Conservation (phyloP, 2,888 invertebrate species). For the Leptogaster cylindrica region DNA sequence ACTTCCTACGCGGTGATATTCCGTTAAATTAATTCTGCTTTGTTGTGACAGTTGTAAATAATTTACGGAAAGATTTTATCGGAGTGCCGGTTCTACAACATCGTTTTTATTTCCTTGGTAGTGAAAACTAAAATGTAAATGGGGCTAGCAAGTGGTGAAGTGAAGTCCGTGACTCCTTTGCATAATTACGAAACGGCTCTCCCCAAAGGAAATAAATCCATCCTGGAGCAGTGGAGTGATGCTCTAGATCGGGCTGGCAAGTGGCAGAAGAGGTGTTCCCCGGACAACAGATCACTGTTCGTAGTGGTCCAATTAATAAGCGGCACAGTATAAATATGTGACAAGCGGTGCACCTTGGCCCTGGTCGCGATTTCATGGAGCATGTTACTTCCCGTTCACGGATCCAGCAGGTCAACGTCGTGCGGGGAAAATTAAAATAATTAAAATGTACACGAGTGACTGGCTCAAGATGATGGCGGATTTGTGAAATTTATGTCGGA, state of each 20-base stretch:
- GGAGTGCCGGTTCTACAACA: neutral
- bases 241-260: too few relatives aligned
- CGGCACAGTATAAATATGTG: conserved; percentile 13
- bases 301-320: conserved; percentile 22
- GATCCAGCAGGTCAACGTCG: neutral
- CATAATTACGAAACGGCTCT: too few relatives aligned
- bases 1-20: neutral
- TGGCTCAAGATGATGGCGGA: too few relatives aligned
- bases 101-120: conserved; percentile 13
- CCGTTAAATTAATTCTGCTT: too few relatives aligned
- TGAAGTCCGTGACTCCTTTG: too few relatives aligned
- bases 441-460: too few relatives aligned
- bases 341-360: conserved; percentile 16
- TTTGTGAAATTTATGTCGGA: neutral
- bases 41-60: conserved; percentile 37
- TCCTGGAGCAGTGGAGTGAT: too few relatives aligned
- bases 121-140: too few relatives aligned
- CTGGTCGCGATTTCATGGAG: conserved; percentile 3
- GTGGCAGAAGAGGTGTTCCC: too few relatives aligned
- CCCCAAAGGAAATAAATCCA: too few relatives aligned
- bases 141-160: too few relatives aligned
- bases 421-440: neutral
- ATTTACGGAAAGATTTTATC: conserved; percentile 28
- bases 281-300: too few relatives aligned
- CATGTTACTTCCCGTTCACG: conserved; percentile 17